Evolutionary conservation across 2,888 invertebrate species (phyloP), one percentile per base, ranked within the genome.

Genomic region (Volucella zonaria): DNA sequence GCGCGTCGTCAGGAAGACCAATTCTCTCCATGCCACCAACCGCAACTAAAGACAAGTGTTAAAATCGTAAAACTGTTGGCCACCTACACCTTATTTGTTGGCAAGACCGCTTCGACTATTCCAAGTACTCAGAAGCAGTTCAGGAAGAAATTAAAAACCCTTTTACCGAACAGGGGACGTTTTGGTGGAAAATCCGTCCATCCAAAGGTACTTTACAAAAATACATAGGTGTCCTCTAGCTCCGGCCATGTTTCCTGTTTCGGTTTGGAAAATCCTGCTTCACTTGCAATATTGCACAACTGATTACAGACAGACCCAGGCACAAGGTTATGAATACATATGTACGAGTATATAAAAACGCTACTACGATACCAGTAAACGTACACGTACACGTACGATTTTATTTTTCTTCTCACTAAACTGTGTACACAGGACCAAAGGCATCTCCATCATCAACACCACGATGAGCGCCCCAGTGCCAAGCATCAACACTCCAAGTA

Each of bases 401-500:
- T 54, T 77, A 62, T 74, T 82, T 83, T 79, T 70, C 58, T 83
- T 79, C 70, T 78, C 74, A 70, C 74, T 79, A 74, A 83, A 79
- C 49, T 83, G 79, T 83, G 78, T 79, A 79, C 82, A 83, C 74
- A 83, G 74, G 59, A 70, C 82, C 82, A 64, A 62, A 61, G 67
- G 67, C 82, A 77, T 67, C 67, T 73, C 52, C 82, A 77, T 73
- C 82, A 73, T 77, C 71, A 78, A 70, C 64, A 66, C 59, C 66
- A 73, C 52, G 64, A 56, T 11, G 51, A 66, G 38, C 73, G 23
- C 59, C 15, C 15, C 31, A 51, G 56, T 47, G 68, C 14, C 73
- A 70, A 71, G 70, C 78, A 78, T 85, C 83, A 85, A 76, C 83
- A 85, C 83, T 85, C 71, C 18, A 80, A 85, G 83, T 85, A 85